Conservation (phyloP, 2,113 vertebrate genomes). For the Chaetorhynchus papuensis region DNA sequence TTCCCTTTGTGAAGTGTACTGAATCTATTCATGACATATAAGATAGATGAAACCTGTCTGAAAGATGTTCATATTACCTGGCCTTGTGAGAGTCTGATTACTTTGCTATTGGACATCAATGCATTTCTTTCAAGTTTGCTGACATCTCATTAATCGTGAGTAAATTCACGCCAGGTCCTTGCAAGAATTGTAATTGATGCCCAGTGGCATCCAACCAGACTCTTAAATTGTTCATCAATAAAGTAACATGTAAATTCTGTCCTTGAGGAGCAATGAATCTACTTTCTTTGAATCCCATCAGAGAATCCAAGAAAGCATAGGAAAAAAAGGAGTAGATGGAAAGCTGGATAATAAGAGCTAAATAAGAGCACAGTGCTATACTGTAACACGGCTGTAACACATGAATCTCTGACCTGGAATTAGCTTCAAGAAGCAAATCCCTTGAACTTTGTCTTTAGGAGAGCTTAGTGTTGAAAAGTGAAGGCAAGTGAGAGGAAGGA, state of each 20-base stretch:
- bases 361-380: not conserved
- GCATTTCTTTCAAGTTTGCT: constrained; percentile 61
- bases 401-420: not conserved
- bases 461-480: not conserved
- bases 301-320: not conserved
- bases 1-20: constrained; percentile 26
- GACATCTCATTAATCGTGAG: constrained; percentile 69
- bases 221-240: constrained; percentile 69
- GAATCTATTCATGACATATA: not conserved
- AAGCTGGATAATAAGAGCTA: not conserved
- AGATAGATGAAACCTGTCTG: constrained; percentile 59
- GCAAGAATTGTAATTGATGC: constrained; percentile 62
- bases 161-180: constrained; percentile 60
- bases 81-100: constrained; percentile 64
- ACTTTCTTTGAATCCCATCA: not conserved
- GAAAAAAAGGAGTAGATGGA: not conserved
- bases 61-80: constrained; percentile 67
- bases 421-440: not conserved
- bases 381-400: not conserved
- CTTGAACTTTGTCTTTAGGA: not conserved
- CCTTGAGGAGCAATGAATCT: constrained; percentile 39
- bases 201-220: constrained; percentile 40
- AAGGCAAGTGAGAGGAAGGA: not conserved
- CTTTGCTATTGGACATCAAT: constrained; percentile 75
- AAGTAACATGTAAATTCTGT: constrained; percentile 63